Evolutionary conservation across 2,797 vertebrate species (phyloP).

Genomic region (Leptatherina wallacei): DNA sequence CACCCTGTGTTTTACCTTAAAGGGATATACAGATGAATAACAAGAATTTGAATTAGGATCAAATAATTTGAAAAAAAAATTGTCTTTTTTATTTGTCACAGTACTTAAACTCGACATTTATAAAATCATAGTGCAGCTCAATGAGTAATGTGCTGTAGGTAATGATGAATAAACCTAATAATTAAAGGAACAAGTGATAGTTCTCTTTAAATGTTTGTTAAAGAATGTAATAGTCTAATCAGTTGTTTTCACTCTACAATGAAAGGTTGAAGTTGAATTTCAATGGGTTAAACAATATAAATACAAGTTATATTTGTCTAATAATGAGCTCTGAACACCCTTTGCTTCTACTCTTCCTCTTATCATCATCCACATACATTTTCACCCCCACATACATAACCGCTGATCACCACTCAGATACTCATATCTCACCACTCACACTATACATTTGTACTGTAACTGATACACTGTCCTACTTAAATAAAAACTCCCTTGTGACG

Average conservation of each 20-base stretch:
- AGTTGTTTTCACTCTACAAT: neutral
- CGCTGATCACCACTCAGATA: slow-evolving; percentile 15
- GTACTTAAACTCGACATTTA: neutral
- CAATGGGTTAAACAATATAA: neutral
- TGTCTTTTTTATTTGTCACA: neutral
- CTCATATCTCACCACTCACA: slow-evolving; percentile 23
- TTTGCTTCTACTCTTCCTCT: slow-evolving; percentile 1
- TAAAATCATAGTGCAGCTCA: neutral
- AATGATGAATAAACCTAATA: neutral
- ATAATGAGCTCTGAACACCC: slow-evolving; percentile 4
- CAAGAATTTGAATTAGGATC: neutral
- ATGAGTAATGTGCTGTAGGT: too few species aligned
- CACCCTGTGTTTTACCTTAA: slow-evolving; percentile 46
- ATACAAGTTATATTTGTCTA: neutral
- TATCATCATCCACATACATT: slow-evolving; percentile 10
- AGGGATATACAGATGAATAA: slow-evolving; percentile 39
- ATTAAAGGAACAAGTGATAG: neutral
- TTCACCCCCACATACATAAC: slow-evolving; percentile 12
- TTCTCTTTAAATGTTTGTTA: neutral
- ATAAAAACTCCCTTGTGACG: slow-evolving; percentile 24
- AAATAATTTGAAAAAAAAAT: neutral
- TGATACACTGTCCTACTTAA: slow-evolving; percentile 30
- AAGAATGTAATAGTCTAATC: neutral
- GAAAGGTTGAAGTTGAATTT: neutral
- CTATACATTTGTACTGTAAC: slow-evolving; percentile 21